Percentiles rank a stretch among this genome's conserved stretches.
These are phyloP conservation scores for Hemistola chrysoprasaria DNA, from an alignment of 2,888 invertebrate species.

Conservation along the genomic window DNA sequence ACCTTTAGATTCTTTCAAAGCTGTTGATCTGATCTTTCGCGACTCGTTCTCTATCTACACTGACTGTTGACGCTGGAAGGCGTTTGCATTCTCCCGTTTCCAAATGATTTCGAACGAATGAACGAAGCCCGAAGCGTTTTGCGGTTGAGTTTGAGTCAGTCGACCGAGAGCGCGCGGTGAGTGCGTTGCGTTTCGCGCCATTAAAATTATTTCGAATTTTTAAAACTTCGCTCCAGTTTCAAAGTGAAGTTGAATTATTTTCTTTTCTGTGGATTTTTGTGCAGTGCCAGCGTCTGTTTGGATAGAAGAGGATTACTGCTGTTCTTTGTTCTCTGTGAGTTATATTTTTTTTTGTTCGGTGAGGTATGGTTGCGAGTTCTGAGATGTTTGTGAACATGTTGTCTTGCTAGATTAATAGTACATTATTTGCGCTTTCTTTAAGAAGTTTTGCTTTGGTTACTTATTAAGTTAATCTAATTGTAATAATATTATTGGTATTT, in stretches of 20 bases:
- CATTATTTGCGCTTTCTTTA: too few species aligned
- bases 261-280: conserved; percentile 27
- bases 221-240: conserved; percentile 24
- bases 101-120: conserved; percentile 3
- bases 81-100: conserved; percentile 12
- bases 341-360: conserved; percentile 9
- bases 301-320: conserved; percentile 20
- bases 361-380: not conserved
- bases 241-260: conserved; percentile 16
- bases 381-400: conserved; percentile 12
- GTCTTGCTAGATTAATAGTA: too few species aligned
- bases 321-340: conserved; percentile 22
- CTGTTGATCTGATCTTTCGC: too few species aligned
- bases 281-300: conserved; percentile 25
- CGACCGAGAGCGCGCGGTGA: conserved; percentile 33
- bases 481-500: too few species aligned
- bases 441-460: too few species aligned
- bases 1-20: too few species aligned
- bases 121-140: too few species aligned
- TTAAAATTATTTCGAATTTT: conserved; percentile 14
- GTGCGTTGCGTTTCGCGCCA: conserved; percentile 32
- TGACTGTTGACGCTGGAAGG: not conserved
- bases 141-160: conserved; percentile 17
- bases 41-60: too few species aligned
- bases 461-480: too few species aligned